phyloP scores from a whole-genome alignment of 2,113 vertebrate genomes.

The Turdus rufiventris region DNA sequence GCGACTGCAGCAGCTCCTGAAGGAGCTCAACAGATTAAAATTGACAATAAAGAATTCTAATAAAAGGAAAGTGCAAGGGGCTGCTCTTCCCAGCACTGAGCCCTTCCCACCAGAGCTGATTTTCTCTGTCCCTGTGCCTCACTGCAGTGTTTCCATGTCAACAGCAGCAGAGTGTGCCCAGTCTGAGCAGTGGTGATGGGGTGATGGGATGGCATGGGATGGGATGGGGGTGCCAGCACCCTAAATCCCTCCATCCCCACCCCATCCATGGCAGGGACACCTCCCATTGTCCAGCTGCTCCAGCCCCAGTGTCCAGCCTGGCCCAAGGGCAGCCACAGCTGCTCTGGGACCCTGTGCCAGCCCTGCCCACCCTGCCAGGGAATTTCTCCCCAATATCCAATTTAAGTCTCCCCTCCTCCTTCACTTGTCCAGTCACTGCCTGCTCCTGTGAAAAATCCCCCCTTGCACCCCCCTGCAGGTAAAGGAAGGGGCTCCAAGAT shows the following conservation, averaged over 20 bases:
- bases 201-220: rapidly evolving
- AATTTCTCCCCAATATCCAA: no score
- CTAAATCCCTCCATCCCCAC: rapidly evolving
- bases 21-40: background rate
- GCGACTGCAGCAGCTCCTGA: background rate
- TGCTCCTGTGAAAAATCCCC: background rate
- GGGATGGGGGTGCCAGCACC: background rate
- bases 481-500: background rate
- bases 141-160: background rate
- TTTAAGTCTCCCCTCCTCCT: background rate
- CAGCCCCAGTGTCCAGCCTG: background rate
- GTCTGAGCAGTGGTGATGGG: background rate
- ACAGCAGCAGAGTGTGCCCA: background rate
- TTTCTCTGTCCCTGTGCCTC: background rate
- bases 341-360: background rate
- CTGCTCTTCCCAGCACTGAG: background rate
- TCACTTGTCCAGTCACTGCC: background rate
- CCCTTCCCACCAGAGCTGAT: background rate
- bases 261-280: background rate
- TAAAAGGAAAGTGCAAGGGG: background rate
- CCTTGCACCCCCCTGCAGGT: background rate
- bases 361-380: no score
- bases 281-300: background rate
- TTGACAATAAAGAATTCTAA: background rate
- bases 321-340: background rate